A percentile compares a stretch with the other conserved stretches of the same genome.
Conservation (phyloP, 2,888 invertebrate genomes). For the Gymnocheta viridis region DNA sequence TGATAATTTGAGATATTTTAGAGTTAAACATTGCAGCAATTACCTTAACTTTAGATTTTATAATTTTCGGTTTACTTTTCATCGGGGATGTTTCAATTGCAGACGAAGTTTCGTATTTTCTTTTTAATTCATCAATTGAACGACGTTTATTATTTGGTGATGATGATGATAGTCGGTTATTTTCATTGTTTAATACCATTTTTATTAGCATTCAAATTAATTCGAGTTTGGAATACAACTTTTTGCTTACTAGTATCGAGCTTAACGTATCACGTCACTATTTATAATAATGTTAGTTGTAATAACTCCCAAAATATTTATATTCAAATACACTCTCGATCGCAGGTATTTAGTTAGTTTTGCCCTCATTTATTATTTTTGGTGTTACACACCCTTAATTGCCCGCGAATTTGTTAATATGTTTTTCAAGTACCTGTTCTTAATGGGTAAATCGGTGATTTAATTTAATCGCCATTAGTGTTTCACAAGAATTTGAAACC, state of each 20-base stretch:
- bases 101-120: constrained; percentile 72
- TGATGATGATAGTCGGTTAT: background rate
- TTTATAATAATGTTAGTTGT: background rate
- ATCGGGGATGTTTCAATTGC: background rate
- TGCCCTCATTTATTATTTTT: too few relatives aligned
- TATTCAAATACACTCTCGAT: background rate
- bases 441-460: background rate
- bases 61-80: constrained; percentile 52
- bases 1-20: constrained; percentile 75
- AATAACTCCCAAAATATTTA: background rate
- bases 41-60: constrained; percentile 75
- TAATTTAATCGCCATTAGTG: background rate
- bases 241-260: background rate
- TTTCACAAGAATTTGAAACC: background rate
- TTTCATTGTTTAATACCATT: background rate
- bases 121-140: constrained; percentile 73
- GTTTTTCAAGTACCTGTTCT: constrained; percentile 6
- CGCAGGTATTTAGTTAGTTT: background rate
- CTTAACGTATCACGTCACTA: background rate
- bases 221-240: background rate
- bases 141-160: background rate
- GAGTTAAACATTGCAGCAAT: constrained; percentile 78
- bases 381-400: background rate
- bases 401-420: background rate
- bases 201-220: background rate